Evolutionary conservation across 30 jellyfish, hydroid and myxozoan species (phyloP).

Genomic region (Euphysa ruthae): DNA sequence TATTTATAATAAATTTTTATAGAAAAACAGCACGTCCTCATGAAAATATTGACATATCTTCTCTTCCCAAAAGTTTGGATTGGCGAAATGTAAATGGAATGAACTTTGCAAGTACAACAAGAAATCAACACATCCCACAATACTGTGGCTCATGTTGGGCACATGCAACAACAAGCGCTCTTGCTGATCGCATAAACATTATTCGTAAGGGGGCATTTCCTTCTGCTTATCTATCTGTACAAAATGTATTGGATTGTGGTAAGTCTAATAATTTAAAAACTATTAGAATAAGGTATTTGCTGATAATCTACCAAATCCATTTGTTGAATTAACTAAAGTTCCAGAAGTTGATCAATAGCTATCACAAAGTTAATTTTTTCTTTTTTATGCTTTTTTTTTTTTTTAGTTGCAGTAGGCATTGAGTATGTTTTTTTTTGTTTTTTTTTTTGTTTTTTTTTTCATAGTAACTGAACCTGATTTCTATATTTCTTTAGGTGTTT

Average conservation of each 20-base stretch:
- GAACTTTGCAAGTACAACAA: conserved; percentile 57
- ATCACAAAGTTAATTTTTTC: no score
- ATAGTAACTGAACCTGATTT: no score
- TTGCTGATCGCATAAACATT: conserved; percentile 84
- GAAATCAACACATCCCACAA: conserved; percentile 95
- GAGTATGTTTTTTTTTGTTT: no score
- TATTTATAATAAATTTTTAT: not conserved
- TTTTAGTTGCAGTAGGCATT: no score
- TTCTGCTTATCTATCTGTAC: conserved; percentile 73
- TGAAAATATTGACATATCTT: conserved; percentile 26
- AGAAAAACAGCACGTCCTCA: conserved; percentile 71
- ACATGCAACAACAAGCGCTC: conserved; percentile 89
- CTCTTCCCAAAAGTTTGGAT: conserved; percentile 65
- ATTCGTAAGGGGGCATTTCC: conserved; percentile 84
- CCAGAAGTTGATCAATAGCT: no score
- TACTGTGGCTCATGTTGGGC: conserved; percentile 99
- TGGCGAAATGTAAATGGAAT: conserved; percentile 81
- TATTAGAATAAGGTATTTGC: no score
- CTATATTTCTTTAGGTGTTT: no score
- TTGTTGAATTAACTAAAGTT: no score
- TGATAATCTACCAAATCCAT: no score
- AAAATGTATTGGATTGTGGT: conserved; percentile 91
- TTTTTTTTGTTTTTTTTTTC: no score
- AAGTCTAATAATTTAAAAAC: no score
- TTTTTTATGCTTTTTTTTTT: no score